phyloP scores from a whole-genome alignment of 2,797 vertebrate species.

The Gymnoscopelus braueri region DNA sequence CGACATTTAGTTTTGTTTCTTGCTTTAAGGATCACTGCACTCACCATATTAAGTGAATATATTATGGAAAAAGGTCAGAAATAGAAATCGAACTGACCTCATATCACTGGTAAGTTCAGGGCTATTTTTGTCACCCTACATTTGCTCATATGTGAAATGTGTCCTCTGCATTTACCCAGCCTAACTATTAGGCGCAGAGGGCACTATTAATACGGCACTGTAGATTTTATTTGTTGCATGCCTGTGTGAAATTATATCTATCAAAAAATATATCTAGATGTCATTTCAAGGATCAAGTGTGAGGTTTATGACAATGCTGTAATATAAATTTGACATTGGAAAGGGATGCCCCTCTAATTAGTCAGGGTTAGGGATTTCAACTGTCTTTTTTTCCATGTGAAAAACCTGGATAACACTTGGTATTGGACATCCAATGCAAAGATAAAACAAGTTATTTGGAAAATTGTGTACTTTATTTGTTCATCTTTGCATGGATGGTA shows the following conservation, averaged over 20 bases:
- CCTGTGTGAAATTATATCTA: too few species aligned
- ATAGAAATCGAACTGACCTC: not conserved
- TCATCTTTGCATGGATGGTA: not conserved
- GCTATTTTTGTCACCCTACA: not conserved
- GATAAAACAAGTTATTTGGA: slow-evolving; percentile 24
- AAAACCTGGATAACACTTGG: too few species aligned
- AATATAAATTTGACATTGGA: too few species aligned
- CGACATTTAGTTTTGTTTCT: not conserved
- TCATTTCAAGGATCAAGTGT: too few species aligned
- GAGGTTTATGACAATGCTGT: too few species aligned
- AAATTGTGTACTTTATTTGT: slow-evolving; percentile 25
- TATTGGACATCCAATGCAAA: not conserved
- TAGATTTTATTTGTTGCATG: too few species aligned
- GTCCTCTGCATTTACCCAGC: not conserved
- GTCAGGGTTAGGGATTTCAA: too few species aligned
- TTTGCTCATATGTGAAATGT: not conserved
- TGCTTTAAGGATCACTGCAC: slow-evolving; percentile 51
- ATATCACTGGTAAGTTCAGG: slow-evolving; percentile 13
- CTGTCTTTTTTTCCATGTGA: too few species aligned
- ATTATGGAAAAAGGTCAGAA: slow-evolving; percentile 13
- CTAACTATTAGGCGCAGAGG: not conserved
- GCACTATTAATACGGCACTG: too few species aligned
- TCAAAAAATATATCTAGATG: too few species aligned
- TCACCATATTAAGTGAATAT: slow-evolving; percentile 24
- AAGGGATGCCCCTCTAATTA: too few species aligned